Evolutionary conservation across 2,797 vertebrate species (phyloP), one percentile per base, ranked within the genome.

Genomic region (Scyliorhinus canicula): DNA sequence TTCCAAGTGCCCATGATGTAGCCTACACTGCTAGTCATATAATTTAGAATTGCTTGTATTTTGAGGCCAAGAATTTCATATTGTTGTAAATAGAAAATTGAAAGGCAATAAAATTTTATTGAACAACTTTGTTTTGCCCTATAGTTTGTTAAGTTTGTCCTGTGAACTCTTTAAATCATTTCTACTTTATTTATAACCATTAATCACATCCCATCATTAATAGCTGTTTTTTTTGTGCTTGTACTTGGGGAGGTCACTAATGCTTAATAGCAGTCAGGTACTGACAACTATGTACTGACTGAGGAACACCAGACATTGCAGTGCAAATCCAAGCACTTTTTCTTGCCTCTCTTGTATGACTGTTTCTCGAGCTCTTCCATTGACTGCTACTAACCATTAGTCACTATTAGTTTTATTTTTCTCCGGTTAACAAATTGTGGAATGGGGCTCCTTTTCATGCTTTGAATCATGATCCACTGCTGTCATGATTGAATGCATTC

Each of bases 61-160:
- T 97, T 98, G 98, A 97, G 97, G 97, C 97, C 97, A 98, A 98
- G 97, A 97, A 97, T 97, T 97, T 97, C 97, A 96, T 98, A 98
- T 98, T 98, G 98, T 98, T 98, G 98, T 98, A 98, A 97, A 98
- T 98, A 98, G 97, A 98, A 97, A 97, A 98, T 98, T 98, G 98
- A 99, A 99, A 99, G 98, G 98, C 98, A 99, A 99, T 99, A 99
- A 99, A 99, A 97, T 98, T 98, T 98, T 98, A 98, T 98, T 98
- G 98, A 98, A 97, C 98, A 98, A 98, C 97, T 97, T 98, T 98
- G 65, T 94, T 98, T 98, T 98, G 97, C 97, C 97, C 97, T 98
- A 96, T 97, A 98, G 98, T 98, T 96, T 97, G 96, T 97, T 97
- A 96, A 97, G 97, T 96, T 97, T 97, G 95, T 97, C 97, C 96